Conservation (phyloP, 2,888 invertebrate species). For the Brenthis daphne region DNA sequence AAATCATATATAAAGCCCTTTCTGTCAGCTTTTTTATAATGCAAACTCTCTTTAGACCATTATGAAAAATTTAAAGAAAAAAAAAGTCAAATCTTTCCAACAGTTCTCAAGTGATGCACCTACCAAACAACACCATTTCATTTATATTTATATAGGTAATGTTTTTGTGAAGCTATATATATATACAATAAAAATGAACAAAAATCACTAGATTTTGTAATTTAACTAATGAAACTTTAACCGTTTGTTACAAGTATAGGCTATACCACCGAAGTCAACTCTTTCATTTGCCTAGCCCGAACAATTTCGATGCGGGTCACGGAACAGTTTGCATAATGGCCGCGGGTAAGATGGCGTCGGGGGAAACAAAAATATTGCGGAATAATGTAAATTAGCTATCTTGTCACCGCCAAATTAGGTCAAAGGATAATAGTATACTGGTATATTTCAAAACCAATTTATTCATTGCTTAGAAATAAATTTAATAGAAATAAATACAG, state of each 20-base stretch:
- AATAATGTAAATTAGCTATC: slow-evolving; percentile 49
- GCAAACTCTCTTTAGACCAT: no score
- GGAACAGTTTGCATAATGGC: slow-evolving; percentile 46
- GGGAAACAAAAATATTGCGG: slow-evolving; percentile 50
- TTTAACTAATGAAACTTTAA: slow-evolving; percentile 6
- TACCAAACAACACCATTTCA: no score
- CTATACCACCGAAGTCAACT: slow-evolving; percentile 14
- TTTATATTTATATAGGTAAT: neutral
- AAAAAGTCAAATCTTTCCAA: no score
- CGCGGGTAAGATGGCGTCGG: slow-evolving; percentile 43
- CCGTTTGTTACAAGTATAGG: slow-evolving; percentile 7
- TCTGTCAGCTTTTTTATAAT: no score
- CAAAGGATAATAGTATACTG: slow-evolving; percentile 21
- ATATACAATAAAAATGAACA: neutral
- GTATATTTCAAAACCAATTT: slow-evolving; percentile 6
- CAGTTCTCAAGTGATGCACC: no score
- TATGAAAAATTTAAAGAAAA: no score
- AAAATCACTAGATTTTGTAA: neutral
- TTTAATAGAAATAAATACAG: no score
- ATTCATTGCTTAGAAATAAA: slow-evolving; percentile 3
- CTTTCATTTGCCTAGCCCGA: slow-evolving; percentile 30
- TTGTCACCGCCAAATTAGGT: slow-evolving; percentile 30
- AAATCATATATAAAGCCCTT: no score
- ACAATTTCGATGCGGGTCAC: slow-evolving; percentile 48
- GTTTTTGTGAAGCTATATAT: no score